Percentiles rank a stretch among this genome's conserved stretches.
These are phyloP conservation scores for Sitta carolinensis DNA, from an alignment of 2,797 vertebrate genomes.

Conservation along the genomic window DNA sequence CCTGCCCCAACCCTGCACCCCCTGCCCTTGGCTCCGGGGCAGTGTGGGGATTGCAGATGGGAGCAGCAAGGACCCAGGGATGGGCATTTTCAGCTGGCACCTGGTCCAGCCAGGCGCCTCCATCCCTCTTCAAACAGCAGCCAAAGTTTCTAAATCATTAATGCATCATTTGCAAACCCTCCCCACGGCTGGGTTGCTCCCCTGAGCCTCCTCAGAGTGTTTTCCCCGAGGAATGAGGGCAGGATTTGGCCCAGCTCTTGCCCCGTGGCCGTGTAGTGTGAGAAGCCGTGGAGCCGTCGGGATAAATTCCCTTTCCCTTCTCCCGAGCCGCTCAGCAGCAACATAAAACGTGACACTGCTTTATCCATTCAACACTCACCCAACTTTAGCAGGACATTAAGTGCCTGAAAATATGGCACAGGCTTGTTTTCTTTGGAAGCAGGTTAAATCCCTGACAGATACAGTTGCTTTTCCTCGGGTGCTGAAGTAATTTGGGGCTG, in stretches of 20 bases:
- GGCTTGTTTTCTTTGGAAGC: slow-evolving; percentile 58
- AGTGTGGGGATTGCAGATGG: rapidly evolving
- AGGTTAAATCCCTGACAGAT: slow-evolving; percentile 40
- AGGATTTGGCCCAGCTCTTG: neutral
- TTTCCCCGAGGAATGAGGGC: neutral
- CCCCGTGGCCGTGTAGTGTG: rapidly evolving
- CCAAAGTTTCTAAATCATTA: neutral
- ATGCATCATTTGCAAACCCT: neutral
- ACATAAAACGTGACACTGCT: slow-evolving; percentile 46
- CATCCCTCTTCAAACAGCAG: neutral
- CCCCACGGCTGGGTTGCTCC: neutral
- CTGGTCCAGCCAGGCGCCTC: neutral
- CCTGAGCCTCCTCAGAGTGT: neutral
- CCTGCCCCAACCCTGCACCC: rapidly evolving
- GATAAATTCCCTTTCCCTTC: slow-evolving; percentile 18
- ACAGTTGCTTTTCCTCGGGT: slow-evolving; percentile 25
- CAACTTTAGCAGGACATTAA: slow-evolving; percentile 58
- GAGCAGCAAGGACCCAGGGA: neutral
- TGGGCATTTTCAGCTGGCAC: neutral
- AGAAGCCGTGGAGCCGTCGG: neutral
- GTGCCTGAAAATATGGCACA: slow-evolving; percentile 25
- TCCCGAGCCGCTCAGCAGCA: neutral
- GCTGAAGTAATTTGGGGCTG: slow-evolving; percentile 52
- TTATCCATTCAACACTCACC: slow-evolving; percentile 57
- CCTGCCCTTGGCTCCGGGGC: neutral